Evolutionary conservation across 2,888 invertebrate genomes (phyloP), one percentile per base, ranked within the genome.

Genomic region (Atrina japonica): DNA sequence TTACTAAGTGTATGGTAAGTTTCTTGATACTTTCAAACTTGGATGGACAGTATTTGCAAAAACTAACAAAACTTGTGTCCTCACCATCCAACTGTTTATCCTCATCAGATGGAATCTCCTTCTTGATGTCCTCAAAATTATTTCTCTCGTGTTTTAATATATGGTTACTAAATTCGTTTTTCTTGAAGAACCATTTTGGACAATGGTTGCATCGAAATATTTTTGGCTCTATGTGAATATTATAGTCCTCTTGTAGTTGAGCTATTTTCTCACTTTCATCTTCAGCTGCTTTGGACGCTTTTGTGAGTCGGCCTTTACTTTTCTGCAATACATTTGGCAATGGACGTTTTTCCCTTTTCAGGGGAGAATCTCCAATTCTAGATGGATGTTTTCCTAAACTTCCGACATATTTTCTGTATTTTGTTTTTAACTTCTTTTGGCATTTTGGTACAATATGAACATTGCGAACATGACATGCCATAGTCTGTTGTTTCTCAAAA

Each of bases 1-100:
- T 45, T 14, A 69, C 30, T n/a, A 69, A 11, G 49, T 69, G 69
- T 1, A 64, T 40, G 14, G 56, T 64, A 29, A 69, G 30, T 7
- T 49, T 50, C 7, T 50, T 27, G 21, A 50, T 16, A 41, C 49
- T 47, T 52, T 58, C 58, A 43, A 47, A 69, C 23, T 56, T 56
- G 14, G 69, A 64, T 3, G 69, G 63, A 43, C 69, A 69, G 30
- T 69, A 69, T 63, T 58, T 63, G 56, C 69, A 69, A 23, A 55
- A 45, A 23, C 27, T 21, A 18, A 29, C 47, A 27, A 43, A 11
- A 27, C 14, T 35, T 18, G 16, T 1, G 18, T 25, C 18, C n/a
- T 41, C n/a, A n/a, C 7, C 21, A 16, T 43, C 11, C 11, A 9
- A 9, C 9, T 29, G 25, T 27, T 49, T 18, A 18, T 27, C 14